Percentiles rank a stretch among this genome's conserved stretches.
Conservation (phyloP, 2,113 vertebrate genomes). For the Cromileptes altivelis region DNA sequence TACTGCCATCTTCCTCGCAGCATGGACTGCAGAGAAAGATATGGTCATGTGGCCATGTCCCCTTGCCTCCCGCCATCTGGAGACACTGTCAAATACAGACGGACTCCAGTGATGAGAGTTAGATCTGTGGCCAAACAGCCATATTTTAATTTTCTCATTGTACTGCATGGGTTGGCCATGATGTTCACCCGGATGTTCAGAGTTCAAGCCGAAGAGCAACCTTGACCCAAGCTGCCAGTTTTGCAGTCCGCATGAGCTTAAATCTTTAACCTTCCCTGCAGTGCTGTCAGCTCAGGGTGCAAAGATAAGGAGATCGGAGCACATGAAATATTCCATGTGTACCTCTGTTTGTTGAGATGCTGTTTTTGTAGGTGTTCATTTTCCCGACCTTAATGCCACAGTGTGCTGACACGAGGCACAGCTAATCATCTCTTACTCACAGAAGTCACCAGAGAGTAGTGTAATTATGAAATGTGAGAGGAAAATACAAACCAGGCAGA, state of each 20-base stretch:
- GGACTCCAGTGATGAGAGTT: slow-evolving; percentile 45
- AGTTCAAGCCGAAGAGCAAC: slow-evolving; percentile 59
- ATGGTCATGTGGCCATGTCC: slow-evolving; percentile 66
- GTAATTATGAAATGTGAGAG: slow-evolving; percentile 24
- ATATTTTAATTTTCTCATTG: slow-evolving; percentile 42
- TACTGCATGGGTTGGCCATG: slow-evolving; percentile 24
- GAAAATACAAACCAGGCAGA: slow-evolving; percentile 25
- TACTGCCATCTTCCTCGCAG: slow-evolving; percentile 54
- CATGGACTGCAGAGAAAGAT: slow-evolving; percentile 26
- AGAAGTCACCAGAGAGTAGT: slow-evolving; percentile 31
- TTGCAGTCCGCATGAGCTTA: slow-evolving; percentile 33
- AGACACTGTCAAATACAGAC: slow-evolving; percentile 71
- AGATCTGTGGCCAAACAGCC: slow-evolving; percentile 59
- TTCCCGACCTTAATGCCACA: slow-evolving; percentile 39
- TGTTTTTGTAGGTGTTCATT: slow-evolving; percentile 35
- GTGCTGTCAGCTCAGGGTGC: slow-evolving; percentile 23
- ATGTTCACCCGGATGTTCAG: slow-evolving; percentile 64
- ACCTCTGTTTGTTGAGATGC: slow-evolving; percentile 21
- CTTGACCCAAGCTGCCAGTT: slow-evolving; percentile 69
- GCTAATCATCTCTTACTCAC: slow-evolving; percentile 42
- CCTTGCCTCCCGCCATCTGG: slow-evolving; percentile 77
- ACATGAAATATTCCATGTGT: slow-evolving; percentile 48
- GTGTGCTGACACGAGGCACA: slow-evolving; percentile 8
- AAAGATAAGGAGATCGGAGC: slow-evolving; percentile 26
- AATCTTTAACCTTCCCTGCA: slow-evolving; percentile 59